Evolutionary conservation across 2,888 invertebrate species (phyloP).

Genomic region (Girardia tigrina): DNA sequence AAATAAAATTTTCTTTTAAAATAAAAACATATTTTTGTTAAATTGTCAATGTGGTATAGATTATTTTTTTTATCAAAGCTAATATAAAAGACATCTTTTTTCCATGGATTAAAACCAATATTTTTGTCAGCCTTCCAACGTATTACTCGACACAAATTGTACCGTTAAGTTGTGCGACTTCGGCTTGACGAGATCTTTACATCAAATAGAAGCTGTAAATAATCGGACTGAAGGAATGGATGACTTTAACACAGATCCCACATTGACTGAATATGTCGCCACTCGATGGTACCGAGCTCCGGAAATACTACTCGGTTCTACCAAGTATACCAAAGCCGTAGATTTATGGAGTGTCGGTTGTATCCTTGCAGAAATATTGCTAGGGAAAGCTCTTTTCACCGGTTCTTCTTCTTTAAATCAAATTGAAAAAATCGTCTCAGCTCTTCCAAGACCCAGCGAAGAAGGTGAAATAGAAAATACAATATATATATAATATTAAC

Average conservation of each 20-base stretch:
- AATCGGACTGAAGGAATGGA: neutral
- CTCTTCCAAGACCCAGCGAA: neutral
- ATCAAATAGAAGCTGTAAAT: neutral
- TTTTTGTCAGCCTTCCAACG: slow-evolving; percentile 64
- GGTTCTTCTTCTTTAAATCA: neutral
- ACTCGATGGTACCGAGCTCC: slow-evolving; percentile 3
- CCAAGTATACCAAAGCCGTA: neutral
- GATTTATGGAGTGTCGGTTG: neutral
- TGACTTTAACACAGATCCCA: neutral
- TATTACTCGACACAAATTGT: slow-evolving; percentile 79
- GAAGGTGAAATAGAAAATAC: neutral
- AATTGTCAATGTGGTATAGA: too few relatives aligned
- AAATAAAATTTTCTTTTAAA: too few relatives aligned
- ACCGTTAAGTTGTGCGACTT: slow-evolving; percentile 85
- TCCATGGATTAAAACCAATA: too few relatives aligned
- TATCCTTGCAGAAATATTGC: neutral
- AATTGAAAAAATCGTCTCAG: slow-evolving; percentile 12
- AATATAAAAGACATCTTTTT: too few relatives aligned
- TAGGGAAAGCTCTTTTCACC: neutral
- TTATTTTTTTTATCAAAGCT: too few relatives aligned
- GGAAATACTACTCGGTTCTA: neutral
- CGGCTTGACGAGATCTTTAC: slow-evolving; percentile 78
- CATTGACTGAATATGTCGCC: neutral
- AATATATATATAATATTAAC: neutral
- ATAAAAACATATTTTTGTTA: too few relatives aligned